Evolutionary conservation across 2,113 vertebrate species (phyloP).

Genomic region (Pimephales promelas): DNA sequence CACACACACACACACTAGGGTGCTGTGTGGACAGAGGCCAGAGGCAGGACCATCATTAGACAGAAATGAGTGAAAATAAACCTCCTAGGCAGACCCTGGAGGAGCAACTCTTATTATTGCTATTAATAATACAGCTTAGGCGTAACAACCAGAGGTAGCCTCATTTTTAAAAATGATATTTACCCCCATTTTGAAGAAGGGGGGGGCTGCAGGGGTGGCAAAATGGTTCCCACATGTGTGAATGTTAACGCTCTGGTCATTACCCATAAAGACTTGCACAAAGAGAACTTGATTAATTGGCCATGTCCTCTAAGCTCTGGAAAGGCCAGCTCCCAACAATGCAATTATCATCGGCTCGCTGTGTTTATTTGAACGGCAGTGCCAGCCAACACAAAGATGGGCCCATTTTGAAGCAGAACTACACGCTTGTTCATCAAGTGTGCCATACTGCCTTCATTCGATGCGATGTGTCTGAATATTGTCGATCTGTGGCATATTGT

Average conservation of each 20-base stretch:
- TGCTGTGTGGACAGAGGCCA: constrained; percentile 49
- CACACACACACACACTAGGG: constrained; percentile 34
- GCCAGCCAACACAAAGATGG: constrained; percentile 57
- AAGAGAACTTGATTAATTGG: constrained; percentile 87
- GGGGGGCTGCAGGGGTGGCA: constrained; percentile 58
- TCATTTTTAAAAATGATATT: constrained; percentile 76
- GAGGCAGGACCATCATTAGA: constrained; percentile 52
- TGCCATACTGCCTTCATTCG: constrained; percentile 4
- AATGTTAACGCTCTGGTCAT: constrained; percentile 81
- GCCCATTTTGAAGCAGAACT: neutral
- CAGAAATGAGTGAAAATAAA: constrained; percentile 58
- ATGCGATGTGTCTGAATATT: neutral
- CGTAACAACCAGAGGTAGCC: constrained; percentile 53
- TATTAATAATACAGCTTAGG: constrained; percentile 61
- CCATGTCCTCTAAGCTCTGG: constrained; percentile 73
- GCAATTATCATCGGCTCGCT: constrained; percentile 83
- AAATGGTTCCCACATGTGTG: constrained; percentile 91
- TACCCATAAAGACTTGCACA: constrained; percentile 79
- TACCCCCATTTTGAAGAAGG: constrained; percentile 80
- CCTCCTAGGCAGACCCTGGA: constrained; percentile 40
- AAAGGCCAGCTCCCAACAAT: constrained; percentile 77
- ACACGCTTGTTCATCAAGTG: neutral
- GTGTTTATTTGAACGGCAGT: constrained; percentile 81
- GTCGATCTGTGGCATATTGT: constrained; percentile 3
- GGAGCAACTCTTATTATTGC: constrained; percentile 51